Conservation (phyloP, 53 echinoderm and acorn worm species). For the Crossaster papposus region DNA sequence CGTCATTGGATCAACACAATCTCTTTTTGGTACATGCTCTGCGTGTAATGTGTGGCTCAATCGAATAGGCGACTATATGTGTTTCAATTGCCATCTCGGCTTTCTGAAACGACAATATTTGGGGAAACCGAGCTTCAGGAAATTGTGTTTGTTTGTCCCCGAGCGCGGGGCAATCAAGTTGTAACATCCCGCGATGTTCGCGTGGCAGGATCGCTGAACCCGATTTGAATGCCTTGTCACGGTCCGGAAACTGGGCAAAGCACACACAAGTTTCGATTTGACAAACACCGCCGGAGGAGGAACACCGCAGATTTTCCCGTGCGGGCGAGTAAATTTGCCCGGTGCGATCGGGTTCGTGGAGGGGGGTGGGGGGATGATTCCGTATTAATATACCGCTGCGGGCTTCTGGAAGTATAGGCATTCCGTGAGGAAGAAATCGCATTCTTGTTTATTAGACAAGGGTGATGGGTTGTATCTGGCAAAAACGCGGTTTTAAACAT, state of each 20-base stretch:
- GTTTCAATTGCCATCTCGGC: conserved; percentile 17
- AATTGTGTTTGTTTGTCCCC: conserved; percentile 12
- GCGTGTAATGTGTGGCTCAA: background rate
- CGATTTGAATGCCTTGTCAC: background rate
- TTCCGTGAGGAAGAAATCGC: background rate
- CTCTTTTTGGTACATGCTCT: background rate
- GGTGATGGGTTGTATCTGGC: background rate
- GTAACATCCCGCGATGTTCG: background rate
- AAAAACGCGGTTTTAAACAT: background rate
- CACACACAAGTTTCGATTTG: background rate
- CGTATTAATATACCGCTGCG: background rate
- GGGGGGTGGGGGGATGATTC: background rate
- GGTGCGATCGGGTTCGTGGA: background rate
- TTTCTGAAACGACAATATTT: conserved; percentile 15
- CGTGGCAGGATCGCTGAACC: background rate
- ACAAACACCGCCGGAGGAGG: background rate
- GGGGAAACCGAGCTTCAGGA: background rate
- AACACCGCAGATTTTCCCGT: background rate
- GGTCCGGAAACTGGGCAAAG: background rate
- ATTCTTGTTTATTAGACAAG: background rate
- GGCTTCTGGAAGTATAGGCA: background rate
- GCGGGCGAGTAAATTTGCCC: background rate
- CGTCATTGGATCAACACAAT: background rate
- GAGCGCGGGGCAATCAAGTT: background rate
- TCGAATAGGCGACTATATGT: background rate